phyloP scores from a whole-genome alignment of 1,140 invertebrate species.

The Paraescarpia echinospica region DNA sequence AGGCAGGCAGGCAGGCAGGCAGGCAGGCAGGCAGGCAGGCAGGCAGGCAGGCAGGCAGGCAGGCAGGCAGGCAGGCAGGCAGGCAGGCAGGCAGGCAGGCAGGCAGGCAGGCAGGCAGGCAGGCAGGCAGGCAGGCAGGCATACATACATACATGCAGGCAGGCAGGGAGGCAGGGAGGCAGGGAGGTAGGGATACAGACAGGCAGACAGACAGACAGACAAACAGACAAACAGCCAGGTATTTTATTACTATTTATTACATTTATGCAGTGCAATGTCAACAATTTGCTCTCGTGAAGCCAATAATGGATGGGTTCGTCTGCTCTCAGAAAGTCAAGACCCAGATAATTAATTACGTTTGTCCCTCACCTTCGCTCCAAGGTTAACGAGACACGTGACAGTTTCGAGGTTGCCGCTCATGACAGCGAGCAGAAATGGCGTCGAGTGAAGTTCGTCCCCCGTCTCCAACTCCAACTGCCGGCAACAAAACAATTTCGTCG shows the following conservation, averaged over 20 bases:
- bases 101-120: not conserved
- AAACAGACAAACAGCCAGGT: not conserved
- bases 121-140: not conserved
- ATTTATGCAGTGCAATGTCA: not conserved
- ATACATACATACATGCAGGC: not conserved
- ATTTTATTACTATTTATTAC: not conserved
- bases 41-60: too few relatives aligned
- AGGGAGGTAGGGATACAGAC: not conserved
- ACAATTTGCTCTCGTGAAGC: not conserved
- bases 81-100: not conserved
- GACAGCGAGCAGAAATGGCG: constrained; percentile 54
- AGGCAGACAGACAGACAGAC: not conserved
- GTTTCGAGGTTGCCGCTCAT: constrained; percentile 48
- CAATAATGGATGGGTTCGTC: not conserved
- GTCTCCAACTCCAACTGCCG: constrained; percentile 49
- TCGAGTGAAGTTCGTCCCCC: constrained; percentile 46
- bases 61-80: too few relatives aligned
- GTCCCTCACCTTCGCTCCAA: constrained; percentile 41
- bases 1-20: too few relatives aligned
- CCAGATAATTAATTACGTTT: not conserved
- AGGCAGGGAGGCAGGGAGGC: not conserved
- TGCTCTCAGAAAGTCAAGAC: not conserved
- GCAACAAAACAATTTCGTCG: not conserved
- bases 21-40: too few relatives aligned
- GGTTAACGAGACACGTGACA: constrained; percentile 42